Evolutionary conservation across 2,797 vertebrate species (phyloP).

Genomic region (Dromococcyx pavoninus): DNA sequence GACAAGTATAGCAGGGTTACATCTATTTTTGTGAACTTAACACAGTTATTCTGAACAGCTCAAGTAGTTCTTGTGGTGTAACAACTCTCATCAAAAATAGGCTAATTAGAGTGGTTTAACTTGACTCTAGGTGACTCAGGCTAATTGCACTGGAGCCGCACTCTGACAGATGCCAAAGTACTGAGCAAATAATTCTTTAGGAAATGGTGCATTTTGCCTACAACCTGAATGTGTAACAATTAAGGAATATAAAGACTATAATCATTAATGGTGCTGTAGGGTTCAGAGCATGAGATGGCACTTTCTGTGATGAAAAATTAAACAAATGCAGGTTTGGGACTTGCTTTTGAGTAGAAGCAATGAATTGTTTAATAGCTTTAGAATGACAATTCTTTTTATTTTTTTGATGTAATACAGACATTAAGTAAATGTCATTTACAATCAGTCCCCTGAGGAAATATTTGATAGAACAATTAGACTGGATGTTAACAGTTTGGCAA

Average conservation of each 20-base stretch:
- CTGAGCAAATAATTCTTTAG: constrained; percentile 18
- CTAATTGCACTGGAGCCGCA: not conserved
- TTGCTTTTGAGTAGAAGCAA: not conserved
- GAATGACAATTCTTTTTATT: not conserved
- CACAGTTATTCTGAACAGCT: not conserved
- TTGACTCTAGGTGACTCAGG: not conserved
- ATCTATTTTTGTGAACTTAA: not conserved
- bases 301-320: constrained; percentile 1
- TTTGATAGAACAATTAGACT: constrained; percentile 42
- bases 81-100: not conserved
- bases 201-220: constrained; percentile 2
- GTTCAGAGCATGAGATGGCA: not conserved
- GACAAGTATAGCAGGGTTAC: not conserved
- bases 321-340: not conserved
- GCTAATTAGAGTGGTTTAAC: constrained; percentile 6
- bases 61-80: not conserved
- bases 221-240: not conserved
- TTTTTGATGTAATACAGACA: constrained; percentile 15
- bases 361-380: constrained; percentile 9
- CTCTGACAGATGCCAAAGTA: not conserved
- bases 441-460: constrained; percentile 9
- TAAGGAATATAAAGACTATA: not conserved
- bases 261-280: not conserved
- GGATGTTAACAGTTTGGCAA: constrained; percentile 35
- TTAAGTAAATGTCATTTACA: constrained; percentile 8